Conservation (phyloP, 2,113 vertebrate genomes). For the Chaetura pelagica region DNA sequence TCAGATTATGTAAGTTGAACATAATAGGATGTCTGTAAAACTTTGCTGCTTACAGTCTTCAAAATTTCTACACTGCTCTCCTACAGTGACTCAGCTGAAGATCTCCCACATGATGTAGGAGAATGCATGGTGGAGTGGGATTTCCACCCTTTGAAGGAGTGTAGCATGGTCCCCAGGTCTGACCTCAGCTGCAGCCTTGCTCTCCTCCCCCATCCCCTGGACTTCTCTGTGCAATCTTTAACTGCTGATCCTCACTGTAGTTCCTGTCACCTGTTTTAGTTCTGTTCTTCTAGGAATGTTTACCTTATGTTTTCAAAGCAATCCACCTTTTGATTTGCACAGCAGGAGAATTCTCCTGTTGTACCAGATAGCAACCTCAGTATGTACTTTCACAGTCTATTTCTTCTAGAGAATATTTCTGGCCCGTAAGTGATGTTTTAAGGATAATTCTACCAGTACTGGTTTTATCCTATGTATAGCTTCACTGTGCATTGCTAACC, state of each 20-base stretch:
- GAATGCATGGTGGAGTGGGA: neutral
- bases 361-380: constrained; percentile 25
- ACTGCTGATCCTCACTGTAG: neutral
- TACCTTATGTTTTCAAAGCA: constrained; percentile 1
- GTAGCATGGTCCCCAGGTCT: neutral
- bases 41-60: constrained; percentile 5
- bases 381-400: neutral
- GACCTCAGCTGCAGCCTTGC: neutral
- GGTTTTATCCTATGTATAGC: constrained; percentile 1
- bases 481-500: neutral
- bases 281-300: constrained; percentile 36
- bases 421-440: neutral
- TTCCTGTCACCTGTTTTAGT: neutral
- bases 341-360: constrained; percentile 8
- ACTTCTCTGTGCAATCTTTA: neutral
- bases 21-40: constrained; percentile 51
- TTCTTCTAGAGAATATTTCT: constrained; percentile 39
- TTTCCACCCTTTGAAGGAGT: neutral
- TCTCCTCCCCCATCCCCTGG: neutral
- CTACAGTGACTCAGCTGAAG: constrained; percentile 29
- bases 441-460: neutral
- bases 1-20: constrained; percentile 39
- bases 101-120: neutral
- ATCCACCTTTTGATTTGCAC: constrained; percentile 35
- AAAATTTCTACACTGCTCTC: constrained; percentile 12